phyloP scores from a whole-genome alignment of 2,113 vertebrate species.

The Ursus arctos region DNA sequence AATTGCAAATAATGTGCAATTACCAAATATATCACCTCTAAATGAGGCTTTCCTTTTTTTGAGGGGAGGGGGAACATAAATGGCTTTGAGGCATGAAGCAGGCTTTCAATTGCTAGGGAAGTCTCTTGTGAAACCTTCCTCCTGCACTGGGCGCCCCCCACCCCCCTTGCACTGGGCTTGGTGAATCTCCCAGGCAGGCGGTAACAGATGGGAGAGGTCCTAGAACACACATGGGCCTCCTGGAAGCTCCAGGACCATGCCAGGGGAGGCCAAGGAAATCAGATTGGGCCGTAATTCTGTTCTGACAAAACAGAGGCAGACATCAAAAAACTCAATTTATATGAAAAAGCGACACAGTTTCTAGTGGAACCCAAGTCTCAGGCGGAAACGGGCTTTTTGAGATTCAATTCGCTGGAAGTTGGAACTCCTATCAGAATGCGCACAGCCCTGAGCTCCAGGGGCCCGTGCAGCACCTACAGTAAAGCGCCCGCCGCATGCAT shows the following conservation, averaged over 20 bases:
- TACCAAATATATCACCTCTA: conserved; percentile 80
- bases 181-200: conserved; percentile 39
- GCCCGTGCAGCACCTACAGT: background rate
- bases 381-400: conserved; percentile 53
- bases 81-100: conserved; percentile 65
- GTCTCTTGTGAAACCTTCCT: conserved; percentile 64
- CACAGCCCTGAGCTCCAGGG: background rate
- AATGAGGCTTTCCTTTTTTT: conserved; percentile 79
- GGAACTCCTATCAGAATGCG: background rate
- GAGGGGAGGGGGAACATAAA: conserved; percentile 58
- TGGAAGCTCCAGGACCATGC: conserved; percentile 46
- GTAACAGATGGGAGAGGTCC: conserved; percentile 74
- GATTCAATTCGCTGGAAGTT: conserved; percentile 2
- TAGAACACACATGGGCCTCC: conserved; percentile 51
- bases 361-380: conserved; percentile 40
- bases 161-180: background rate
- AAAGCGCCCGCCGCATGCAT: accelerated
- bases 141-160: background rate
- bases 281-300: conserved; percentile 52
- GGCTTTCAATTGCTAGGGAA: conserved; percentile 75
- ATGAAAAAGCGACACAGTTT: conserved; percentile 63
- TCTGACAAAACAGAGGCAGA: conserved; percentile 56
- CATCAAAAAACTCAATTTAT: conserved; percentile 41
- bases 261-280: conserved; percentile 52
- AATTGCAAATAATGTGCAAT: conserved; percentile 83